A percentile compares a stretch with the other conserved stretches of the same genome.
phyloP scores from a whole-genome alignment of 2,797 vertebrate genomes.

The Columba guinea region DNA sequence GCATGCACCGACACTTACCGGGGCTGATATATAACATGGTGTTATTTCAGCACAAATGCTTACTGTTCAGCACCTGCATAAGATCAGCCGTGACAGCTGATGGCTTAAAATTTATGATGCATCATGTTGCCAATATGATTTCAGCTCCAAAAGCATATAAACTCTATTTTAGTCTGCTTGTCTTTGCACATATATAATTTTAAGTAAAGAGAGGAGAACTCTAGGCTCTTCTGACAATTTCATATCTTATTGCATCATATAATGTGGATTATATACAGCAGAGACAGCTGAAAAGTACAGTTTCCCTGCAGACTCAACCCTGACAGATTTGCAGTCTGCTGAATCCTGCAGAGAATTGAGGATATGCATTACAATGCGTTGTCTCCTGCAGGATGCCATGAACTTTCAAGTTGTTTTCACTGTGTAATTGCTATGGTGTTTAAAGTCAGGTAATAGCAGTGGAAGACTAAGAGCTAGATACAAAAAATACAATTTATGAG shows the following conservation, averaged over 20 bases:
- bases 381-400: conserved; percentile 32
- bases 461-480: neutral
- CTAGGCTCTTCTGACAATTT: conserved; percentile 39
- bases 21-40: neutral
- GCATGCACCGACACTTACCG: neutral
- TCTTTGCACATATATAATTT: conserved; percentile 18
- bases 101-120: conserved; percentile 31
- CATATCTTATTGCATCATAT: conserved; percentile 27
- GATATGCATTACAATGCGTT: conserved; percentile 36
- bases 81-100: neutral
- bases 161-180: neutral
- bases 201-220: neutral
- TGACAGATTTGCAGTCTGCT: conserved; percentile 62
- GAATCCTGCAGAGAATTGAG: conserved; percentile 63
- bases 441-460: conserved; percentile 14
- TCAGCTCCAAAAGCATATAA: neutral
- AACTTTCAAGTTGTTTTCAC: conserved; percentile 48
- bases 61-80: neutral
- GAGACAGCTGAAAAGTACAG: conserved; percentile 27
- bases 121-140: neutral
- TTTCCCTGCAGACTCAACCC: conserved; percentile 34
- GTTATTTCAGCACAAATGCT: neutral
- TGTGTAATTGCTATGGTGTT: conserved; percentile 31
- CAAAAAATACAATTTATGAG: neutral
- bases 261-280: conserved; percentile 26